Base-by-base conservation (phyloP, 2,113 vertebrate genomes). In the Petrocephalus zakoni region DNA sequence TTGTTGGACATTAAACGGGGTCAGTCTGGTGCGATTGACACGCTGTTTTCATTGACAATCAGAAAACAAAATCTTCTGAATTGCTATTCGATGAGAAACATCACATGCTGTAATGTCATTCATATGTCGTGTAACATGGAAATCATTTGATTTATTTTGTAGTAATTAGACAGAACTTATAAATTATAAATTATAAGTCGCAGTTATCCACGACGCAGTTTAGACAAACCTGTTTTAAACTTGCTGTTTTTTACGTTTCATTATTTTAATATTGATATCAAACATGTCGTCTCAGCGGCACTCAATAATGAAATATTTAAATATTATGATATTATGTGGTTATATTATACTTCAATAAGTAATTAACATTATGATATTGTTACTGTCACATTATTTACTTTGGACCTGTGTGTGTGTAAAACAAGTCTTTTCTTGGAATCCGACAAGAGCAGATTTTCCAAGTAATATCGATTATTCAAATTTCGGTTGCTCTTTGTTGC, bases 381-480 rank as follows among this genome's bases (percentile, higher is more conserved):
- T 42, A 82, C 78, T 42, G 1, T 64, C 10, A 81, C 15, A 0
- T n/a, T 5, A 22, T 5, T 46, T 82, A 19, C n/a, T 25, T 64
- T 64, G 58, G 2, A n/a, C 55, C 55, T n/a, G 37, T 21, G 21
- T 19, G 25, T n/a, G 17, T 86, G 15, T 19, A 55, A 55, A 53
- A 21, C 51, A 55, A 22, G 42, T 9, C 4, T 83, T 83, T 68
- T 83, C 42, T 83, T n/a, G 4, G 22, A 61, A 61, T 7, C 22
- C 21, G 37, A 46, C 56, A 19, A 58, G 42, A 46, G 9, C 86
- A 13, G 29, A 72, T 52, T 68, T 88, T 88, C 25, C 42, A 83
- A 81, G 51, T 90, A 55, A 53, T 88, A 90, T 88, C 87, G 86
- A 89, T 89, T 89, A 90, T 90, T 85, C 49, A 88, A 46, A 90